Evolutionary conservation across 2,113 vertebrate genomes (phyloP).

Genomic region (Myotis brandtii): DNA sequence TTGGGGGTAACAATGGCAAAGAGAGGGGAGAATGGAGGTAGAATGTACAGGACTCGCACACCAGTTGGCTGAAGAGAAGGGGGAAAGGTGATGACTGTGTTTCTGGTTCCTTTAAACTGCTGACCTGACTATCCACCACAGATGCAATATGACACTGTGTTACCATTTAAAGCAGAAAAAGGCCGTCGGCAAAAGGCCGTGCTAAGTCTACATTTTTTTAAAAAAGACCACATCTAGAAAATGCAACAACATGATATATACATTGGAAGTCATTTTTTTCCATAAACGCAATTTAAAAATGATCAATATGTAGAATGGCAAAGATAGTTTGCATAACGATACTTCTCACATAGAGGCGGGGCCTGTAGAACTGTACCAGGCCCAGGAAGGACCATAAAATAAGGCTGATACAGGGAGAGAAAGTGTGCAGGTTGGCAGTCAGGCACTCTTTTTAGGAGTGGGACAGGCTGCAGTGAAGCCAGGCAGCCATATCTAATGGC

Average conservation of each 20-base stretch:
- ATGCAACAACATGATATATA: background rate
- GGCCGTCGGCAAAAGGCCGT: too few species aligned
- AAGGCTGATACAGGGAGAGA: background rate
- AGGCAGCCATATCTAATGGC: background rate
- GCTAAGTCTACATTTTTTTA: background rate
- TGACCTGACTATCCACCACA: background rate
- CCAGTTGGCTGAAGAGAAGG: background rate
- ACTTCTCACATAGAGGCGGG: background rate
- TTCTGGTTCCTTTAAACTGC: background rate
- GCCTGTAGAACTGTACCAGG: background rate
- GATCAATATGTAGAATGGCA: background rate
- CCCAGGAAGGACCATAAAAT: background rate
- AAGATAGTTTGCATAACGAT: background rate
- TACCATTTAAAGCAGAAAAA: background rate
- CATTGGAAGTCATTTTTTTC: background rate
- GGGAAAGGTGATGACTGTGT: background rate
- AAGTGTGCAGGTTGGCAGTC: background rate
- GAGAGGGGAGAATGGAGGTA: background rate
- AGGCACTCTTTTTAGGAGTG: background rate
- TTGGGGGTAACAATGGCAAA: background rate
- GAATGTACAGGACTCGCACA: background rate
- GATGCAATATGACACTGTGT: background rate
- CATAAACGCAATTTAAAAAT: background rate
- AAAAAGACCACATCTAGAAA: slow-evolving; percentile 13
- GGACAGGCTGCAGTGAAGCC: background rate